Evolutionary conservation across 2,797 vertebrate species (phyloP).

Genomic region (Xenentodon cancila): DNA sequence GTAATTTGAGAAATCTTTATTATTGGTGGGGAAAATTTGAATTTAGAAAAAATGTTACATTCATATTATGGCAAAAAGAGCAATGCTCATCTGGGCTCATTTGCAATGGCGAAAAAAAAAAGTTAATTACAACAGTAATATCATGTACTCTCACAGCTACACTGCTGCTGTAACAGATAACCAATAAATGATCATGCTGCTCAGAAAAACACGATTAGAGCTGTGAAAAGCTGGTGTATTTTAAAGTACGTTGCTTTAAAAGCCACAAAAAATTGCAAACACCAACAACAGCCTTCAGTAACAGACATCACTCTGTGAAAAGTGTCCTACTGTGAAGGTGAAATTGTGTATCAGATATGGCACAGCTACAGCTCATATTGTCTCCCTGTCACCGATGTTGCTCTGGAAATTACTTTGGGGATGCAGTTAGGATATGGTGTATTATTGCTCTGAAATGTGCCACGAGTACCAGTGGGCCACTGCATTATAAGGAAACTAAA

Average conservation of each 20-base stretch:
- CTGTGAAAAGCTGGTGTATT: conserved; percentile 17
- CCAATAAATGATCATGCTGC: conserved; percentile 26
- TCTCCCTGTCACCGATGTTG: conserved; percentile 41
- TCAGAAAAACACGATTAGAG: conserved; percentile 28
- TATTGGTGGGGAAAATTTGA: neutral
- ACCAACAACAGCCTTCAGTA: conserved; percentile 4
- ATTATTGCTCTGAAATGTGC: conserved; percentile 74
- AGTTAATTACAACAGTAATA: conserved; percentile 15
- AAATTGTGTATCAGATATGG: conserved; percentile 37
- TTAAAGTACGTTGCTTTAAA: conserved; percentile 22
- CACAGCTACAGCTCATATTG: conserved; percentile 28
- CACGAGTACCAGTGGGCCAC: conserved; percentile 46
- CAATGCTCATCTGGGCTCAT: neutral
- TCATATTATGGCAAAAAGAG: neutral
- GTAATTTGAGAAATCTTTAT: neutral
- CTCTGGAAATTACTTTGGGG: conserved; percentile 65
- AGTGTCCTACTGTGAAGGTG: conserved; percentile 33
- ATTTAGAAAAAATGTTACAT: neutral
- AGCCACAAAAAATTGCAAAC: conserved; percentile 22
- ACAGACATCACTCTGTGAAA: conserved; percentile 20
- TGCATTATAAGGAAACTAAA: conserved; percentile 63
- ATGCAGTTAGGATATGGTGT: conserved; percentile 55
- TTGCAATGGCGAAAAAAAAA: conserved; percentile 11
- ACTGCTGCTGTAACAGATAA: conserved; percentile 22
- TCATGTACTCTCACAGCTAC: conserved; percentile 4